phyloP scores from a whole-genome alignment of 2,113 vertebrate genomes.

The Camelus bactrianus region DNA sequence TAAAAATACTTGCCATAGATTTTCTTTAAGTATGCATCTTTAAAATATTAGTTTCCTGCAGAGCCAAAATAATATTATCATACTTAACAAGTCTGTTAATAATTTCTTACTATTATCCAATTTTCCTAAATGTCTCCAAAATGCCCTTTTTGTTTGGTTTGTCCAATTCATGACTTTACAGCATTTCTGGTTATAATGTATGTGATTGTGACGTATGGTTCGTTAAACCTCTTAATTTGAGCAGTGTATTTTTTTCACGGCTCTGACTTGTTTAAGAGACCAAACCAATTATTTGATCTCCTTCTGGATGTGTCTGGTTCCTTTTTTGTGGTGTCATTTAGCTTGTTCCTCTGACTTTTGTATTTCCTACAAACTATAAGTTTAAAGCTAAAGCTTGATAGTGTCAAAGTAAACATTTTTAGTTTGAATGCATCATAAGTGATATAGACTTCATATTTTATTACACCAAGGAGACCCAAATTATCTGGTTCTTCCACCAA shows the following conservation, averaged over 20 bases:
- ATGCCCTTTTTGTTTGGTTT: neutral
- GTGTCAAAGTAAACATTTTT: neutral
- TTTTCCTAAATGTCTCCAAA: neutral
- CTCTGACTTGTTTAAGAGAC: neutral
- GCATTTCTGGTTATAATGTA: neutral
- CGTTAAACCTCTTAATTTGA: constrained; percentile 2
- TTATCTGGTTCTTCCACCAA: neutral
- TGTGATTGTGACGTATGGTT: neutral
- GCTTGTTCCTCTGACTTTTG: constrained; percentile 11
- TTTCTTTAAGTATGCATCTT: constrained; percentile 18
- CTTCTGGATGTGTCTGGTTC: neutral
- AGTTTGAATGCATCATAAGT: neutral
- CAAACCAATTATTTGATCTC: neutral
- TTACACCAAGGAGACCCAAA: neutral
- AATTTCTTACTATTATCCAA: constrained; percentile 5
- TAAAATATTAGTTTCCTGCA: constrained; percentile 38
- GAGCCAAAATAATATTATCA: neutral
- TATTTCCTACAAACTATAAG: neutral
- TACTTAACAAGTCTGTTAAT: constrained; percentile 21
- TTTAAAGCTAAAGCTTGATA: constrained; percentile 37
- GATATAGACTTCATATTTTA: neutral
- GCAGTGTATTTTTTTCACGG: constrained; percentile 8
- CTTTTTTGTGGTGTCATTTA: neutral
- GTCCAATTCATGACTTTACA: neutral
- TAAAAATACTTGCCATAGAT: neutral